Evolutionary conservation across 2,797 vertebrate species (phyloP), one percentile per base, ranked within the genome.

Genomic region (Pangasius krempfi): DNA sequence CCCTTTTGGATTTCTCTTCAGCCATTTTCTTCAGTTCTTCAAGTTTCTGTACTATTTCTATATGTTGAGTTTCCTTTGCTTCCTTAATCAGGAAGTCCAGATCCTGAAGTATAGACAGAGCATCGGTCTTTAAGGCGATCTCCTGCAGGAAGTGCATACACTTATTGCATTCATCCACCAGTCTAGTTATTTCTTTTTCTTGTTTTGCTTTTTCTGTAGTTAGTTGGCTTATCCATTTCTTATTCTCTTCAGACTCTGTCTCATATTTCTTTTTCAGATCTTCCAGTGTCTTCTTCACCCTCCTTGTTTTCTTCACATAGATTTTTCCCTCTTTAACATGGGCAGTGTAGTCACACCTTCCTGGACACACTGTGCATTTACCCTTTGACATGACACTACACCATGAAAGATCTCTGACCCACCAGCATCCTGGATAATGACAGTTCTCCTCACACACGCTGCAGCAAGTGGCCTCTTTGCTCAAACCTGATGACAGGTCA

Each of bases 191-290:
- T 56, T 68, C 33, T 16, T 5, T 50, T 79, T 86, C 56, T 54
- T 50, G 47, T 44, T 87, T 27, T 2, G 37, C 12, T 25, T 56
- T 54, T 87, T 81, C 22, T 7, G 56, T 6, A 30, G 58, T 30
- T n/a, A 84, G 12, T 54, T 30, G 27, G 6, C 14, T 56, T 14
- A 85, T 20, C 22, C 44, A 2, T 44, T 9, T 56, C 33, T 5
- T 64, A 40, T 5, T 8, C 0, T 66, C 58, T 0, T 1, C 4
- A 12, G 76, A 22, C 56, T 86, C 50, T 2, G 4, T 14, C 8
- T 91, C 83, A 16, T 86, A 92, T 14, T 80, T 89, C 13, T 66
- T 40, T 52, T 91, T 89, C 84, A 93, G 13, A 0, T 89, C 47
- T 13, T 40, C 20, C 2, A 66, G 9, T 16, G 52, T 87, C 40